These are phyloP conservation scores for Drepana falcataria DNA, from an alignment of 2,888 invertebrate species.

Conservation along the genomic window DNA sequence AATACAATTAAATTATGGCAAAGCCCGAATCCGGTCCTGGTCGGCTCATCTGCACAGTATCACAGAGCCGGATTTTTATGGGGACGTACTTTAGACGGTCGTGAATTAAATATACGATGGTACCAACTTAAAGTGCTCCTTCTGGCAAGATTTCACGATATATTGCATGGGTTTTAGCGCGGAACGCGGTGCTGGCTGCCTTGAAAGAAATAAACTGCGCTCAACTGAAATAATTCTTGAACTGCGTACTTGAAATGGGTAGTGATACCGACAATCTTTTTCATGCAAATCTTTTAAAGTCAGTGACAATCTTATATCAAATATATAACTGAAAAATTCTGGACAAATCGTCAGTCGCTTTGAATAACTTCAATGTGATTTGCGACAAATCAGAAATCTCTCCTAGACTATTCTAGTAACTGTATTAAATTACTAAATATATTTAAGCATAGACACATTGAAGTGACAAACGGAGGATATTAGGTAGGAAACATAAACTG, in stretches of 20 bases:
- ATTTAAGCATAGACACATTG: no score
- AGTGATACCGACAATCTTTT: no score
- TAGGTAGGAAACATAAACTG: no score
- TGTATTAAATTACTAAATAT: no score
- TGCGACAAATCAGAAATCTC: no score
- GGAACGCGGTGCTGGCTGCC: conserved; percentile 7
- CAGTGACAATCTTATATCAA: no score
- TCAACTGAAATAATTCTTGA: neutral
- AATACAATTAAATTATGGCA: conserved; percentile 66
- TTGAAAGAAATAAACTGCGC: conserved; percentile 6
- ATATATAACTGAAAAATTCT: no score
- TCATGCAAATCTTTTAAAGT: no score
- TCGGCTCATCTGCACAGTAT: conserved; percentile 75
- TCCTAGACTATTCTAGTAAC: no score
- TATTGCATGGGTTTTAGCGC: conserved; percentile 39
- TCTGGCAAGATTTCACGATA: conserved; percentile 70
- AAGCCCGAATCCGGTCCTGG: conserved; percentile 59
- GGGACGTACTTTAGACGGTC: conserved; percentile 66
- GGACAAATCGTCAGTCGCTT: no score
- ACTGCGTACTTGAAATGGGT: neutral
- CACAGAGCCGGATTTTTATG: conserved; percentile 73
- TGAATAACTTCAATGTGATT: no score
- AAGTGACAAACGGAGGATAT: no score
- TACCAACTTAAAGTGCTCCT: conserved; percentile 70
- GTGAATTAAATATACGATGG: conserved; percentile 76